Evolutionary conservation across 2,797 vertebrate genomes (phyloP).

Genomic region (Tokudaia muenninki): DNA sequence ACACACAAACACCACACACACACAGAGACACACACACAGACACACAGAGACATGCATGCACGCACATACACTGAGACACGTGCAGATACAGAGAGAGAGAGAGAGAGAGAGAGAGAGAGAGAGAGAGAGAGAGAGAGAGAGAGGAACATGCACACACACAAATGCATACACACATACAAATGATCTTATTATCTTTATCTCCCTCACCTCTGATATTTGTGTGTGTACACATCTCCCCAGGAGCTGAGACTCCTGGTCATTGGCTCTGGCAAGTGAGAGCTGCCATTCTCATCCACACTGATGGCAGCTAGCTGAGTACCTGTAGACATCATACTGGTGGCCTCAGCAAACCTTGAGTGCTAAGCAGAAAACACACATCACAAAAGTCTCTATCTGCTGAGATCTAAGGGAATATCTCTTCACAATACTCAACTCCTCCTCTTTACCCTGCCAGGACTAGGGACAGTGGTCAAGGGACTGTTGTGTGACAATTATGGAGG

Average conservation of each 20-base stretch:
- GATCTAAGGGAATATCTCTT: not conserved
- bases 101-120: too few species aligned
- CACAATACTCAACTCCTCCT: not conserved
- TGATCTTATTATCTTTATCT: not conserved
- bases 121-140: too few species aligned
- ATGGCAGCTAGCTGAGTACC: not conserved
- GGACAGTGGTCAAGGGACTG: not conserved
- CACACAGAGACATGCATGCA: not conserved
- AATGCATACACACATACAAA: not conserved
- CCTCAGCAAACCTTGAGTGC: not conserved
- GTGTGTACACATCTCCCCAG: not conserved
- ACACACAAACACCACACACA: not conserved
- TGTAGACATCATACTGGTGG: not conserved
- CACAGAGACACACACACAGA: not conserved
- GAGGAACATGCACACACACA: not conserved
- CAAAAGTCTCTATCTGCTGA: not conserved
- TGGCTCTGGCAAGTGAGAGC: not conserved
- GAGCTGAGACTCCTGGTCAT: not conserved
- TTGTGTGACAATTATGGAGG: not conserved
- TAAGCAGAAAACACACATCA: slow-evolving; percentile 41
- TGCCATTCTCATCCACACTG: not conserved
- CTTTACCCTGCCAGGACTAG: not conserved
- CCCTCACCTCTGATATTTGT: not conserved
- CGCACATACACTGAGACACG: not conserved
- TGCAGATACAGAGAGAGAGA: not conserved